phyloP scores from a whole-genome alignment of 2,797 vertebrate species.

The Otus scops region DNA sequence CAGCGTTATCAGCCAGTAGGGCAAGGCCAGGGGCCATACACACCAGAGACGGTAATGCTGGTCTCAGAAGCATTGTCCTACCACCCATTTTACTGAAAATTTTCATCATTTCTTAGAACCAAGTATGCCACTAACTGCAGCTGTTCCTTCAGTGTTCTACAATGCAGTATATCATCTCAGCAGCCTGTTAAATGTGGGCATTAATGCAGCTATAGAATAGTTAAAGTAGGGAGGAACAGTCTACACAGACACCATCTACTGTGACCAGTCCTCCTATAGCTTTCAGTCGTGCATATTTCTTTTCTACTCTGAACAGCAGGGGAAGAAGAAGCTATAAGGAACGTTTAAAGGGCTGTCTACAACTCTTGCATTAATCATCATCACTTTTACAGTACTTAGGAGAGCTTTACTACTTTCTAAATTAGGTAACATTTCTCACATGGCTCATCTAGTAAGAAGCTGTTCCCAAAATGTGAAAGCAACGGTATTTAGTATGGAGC shows the following conservation, averaged over 20 bases:
- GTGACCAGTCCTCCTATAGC: neutral
- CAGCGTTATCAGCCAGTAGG: neutral
- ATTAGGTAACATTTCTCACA: slow-evolving; percentile 30
- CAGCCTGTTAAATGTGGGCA: neutral
- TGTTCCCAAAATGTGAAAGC: slow-evolving; percentile 1
- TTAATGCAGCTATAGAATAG: neutral
- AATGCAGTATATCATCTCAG: neutral
- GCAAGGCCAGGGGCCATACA: neutral
- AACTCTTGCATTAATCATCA: slow-evolving; percentile 41
- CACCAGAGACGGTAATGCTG: neutral
- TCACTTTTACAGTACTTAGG: slow-evolving; percentile 26
- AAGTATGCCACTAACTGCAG: neutral
- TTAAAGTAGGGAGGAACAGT: neutral
- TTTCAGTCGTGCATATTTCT: neutral
- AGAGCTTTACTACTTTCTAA: slow-evolving; percentile 53
- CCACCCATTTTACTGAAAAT: neutral
- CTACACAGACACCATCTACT: neutral
- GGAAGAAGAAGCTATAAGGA: neutral
- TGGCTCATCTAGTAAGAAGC: neutral
- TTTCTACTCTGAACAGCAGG: neutral
- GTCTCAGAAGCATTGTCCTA: neutral
- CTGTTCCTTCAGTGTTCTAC: neutral
- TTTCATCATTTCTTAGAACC: neutral
- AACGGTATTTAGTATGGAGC: neutral
- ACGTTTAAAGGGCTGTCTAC: slow-evolving; percentile 11